Percentiles rank a stretch among this genome's conserved stretches.
phyloP scores from a whole-genome alignment of 2,888 invertebrate species.

The Leucozona laternaria region DNA sequence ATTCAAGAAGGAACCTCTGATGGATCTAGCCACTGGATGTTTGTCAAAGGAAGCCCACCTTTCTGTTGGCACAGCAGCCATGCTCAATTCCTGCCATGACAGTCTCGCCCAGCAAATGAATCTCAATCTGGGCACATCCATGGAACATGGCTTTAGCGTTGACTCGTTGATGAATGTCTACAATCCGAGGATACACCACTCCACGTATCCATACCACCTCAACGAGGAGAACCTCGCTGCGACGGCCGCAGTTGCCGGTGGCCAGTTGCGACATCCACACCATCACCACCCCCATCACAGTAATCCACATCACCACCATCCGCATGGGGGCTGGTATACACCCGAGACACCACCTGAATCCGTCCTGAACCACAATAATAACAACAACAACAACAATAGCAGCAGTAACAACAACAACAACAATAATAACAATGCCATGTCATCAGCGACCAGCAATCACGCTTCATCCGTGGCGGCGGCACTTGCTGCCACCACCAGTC shows the following conservation, averaged over 20 bases:
- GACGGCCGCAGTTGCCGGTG: conserved; percentile 79
- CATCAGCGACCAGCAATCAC: conserved; percentile 77
- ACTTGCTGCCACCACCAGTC: conserved; percentile 76
- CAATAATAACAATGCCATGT: conserved; percentile 74
- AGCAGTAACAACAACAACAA: conserved; percentile 68
- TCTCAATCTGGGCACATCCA: conserved; percentile 81
- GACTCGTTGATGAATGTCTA: conserved; percentile 84
- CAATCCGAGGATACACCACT: conserved; percentile 83
- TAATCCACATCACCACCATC: conserved; percentile 81
- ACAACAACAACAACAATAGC: conserved; percentile 76
- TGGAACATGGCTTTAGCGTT: conserved; percentile 83
- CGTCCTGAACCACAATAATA: conserved; percentile 77
- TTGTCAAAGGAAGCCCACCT: conserved; percentile 81
- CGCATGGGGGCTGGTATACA: conserved; percentile 84
- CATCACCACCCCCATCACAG: conserved; percentile 81
- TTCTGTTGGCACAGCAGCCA: conserved; percentile 80
- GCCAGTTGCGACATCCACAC: conserved; percentile 81
- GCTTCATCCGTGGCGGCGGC: conserved; percentile 60
- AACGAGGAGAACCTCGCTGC: conserved; percentile 83
- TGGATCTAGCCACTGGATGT: conserved; percentile 81
- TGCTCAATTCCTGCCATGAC: conserved; percentile 83
- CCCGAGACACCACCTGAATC: conserved; percentile 83
- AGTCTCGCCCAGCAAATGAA: conserved; percentile 83
- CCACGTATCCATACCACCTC: conserved; percentile 83
- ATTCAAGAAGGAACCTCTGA: conserved; percentile 83